Conservation (phyloP, 2,888 invertebrate species). For the Macaria liturata region DNA sequence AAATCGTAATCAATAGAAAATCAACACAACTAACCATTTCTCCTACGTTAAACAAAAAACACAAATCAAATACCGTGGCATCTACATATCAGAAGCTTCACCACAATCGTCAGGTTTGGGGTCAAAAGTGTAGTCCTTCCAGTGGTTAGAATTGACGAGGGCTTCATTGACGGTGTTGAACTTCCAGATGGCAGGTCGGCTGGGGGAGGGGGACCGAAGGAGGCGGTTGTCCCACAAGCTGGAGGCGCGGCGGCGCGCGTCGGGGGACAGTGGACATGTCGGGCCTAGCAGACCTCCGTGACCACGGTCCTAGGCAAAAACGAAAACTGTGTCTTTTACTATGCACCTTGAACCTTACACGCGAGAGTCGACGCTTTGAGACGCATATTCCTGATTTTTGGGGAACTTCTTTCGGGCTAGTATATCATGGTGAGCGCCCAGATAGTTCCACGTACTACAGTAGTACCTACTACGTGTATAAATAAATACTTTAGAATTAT, state of each 20-base stretch:
- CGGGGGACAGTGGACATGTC: slow-evolving; percentile 62
- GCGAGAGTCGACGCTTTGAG: too few relatives aligned
- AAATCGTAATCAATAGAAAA: too few relatives aligned
- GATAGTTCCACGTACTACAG: too few relatives aligned
- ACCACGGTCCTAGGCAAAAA: slow-evolving; percentile 47
- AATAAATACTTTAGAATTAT: too few relatives aligned
- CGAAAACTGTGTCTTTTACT: too few relatives aligned
- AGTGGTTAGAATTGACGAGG: slow-evolving; percentile 61
- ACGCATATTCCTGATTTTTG: too few relatives aligned
- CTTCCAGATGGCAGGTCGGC: slow-evolving; percentile 58
- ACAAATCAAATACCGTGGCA: not conserved
- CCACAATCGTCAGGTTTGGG: slow-evolving; percentile 9
- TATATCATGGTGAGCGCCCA: too few relatives aligned
- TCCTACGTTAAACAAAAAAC: not conserved
- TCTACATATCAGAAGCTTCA: not conserved
- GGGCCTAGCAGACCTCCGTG: slow-evolving; percentile 44
- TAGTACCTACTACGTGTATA: too few relatives aligned
- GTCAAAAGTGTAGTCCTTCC: slow-evolving; percentile 64
- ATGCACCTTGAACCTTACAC: too few relatives aligned
- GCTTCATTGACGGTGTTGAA: slow-evolving; percentile 73
- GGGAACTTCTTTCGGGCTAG: too few relatives aligned
- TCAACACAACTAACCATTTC: too few relatives aligned
- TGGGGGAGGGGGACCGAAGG: slow-evolving; percentile 52
- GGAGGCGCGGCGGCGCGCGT: slow-evolving; percentile 57
- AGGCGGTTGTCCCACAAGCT: slow-evolving; percentile 60